Base-by-base conservation (phyloP, 2,888 invertebrate species). In the Cryptocephalus primarius region DNA sequence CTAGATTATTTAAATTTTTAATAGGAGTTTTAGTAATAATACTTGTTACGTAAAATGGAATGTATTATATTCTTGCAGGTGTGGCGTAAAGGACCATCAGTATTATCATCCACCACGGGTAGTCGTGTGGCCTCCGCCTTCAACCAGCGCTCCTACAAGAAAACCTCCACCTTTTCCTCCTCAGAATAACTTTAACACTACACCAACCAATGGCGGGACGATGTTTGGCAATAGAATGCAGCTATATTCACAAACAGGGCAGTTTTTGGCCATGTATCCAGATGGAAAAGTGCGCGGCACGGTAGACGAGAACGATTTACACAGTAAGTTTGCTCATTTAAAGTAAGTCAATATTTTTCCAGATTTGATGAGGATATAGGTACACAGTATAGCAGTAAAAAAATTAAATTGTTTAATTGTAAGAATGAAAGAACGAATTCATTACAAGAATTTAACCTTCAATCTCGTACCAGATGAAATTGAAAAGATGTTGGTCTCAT, bases 161-260 rank as follows among this genome's bases (percentile, higher is more conserved):
- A 22, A 22, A 22, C 22, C 22, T 60, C 60, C 6, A 46, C 58
- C 1, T 62, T 63, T 3, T 50, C 57, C 32, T 55, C 58, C 8
- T 44, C 57, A 9, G 48, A 51, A 13, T 48, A 55, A 8, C 52
- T 55, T n/a, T 45, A 50, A 32, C 33, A 50, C 32, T 50, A 53
- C 45, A 58, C 60, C 51, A 51, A 54, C 36, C 22, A 55, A 56
- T 43, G 50, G 56, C 1, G 49, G 52, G 36, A 51, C 56, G 8
- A 22, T 22, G 22, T 22, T 22, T 22, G 22, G 22, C 6, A 22
- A 22, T 22, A 69, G 71, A 55, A 76, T 78, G 70, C 75, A 76
- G 55, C 64, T 80, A 14, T 76, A 72, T 59, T 76, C 74, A 48
- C 69, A 72, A 55, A 78, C 76, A 1, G 76, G 77, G 1, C 74